Base-by-base conservation (phyloP, 1,140 invertebrate species). In the Tribolium madens region DNA sequence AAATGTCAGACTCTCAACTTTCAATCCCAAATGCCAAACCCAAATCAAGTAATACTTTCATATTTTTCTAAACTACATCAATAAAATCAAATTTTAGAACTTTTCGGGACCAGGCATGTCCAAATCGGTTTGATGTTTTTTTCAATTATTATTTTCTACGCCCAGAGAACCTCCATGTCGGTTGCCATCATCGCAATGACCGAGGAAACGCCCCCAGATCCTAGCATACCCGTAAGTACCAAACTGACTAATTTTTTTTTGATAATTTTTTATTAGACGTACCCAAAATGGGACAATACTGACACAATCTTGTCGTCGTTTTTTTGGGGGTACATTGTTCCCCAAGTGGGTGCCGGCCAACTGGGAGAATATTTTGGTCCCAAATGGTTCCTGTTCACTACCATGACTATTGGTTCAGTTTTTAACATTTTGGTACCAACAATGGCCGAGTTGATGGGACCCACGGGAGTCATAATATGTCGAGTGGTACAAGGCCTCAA, bases 181-280 rank as follows among this genome's bases (percentile, higher is more conserved):
- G 90, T 92, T 57, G 91, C 89, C 0, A 88, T 93, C 17, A 91
- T 92, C 0, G 91, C 91, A 7, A 93, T 93, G 92, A 79, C 89
- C 1, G 85, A 90, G 60, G 64, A 75, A n/a, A 60, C 80, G 7
- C 48, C 53, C 2, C 26, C 57, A 33, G 12, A 73, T 53, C 64
- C 80, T 2, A 77, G 52, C 57, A 74, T 81, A 70, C 75, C 77
- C 3, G 83, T 84, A 82, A 82, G 77, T 75, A 14, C 7, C 53
- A 2, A 4, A 9, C 5, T 5, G n/a, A 53, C n/a, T 42, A 17
- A 76, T 73, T 53, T 14, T 17, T 13, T 10, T 15, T 15, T 10
- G 21, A 46, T 12, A 13, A 21, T 33, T 79, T 33, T 42, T 42
- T n/a, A 26, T 42, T 33, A 84, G 83, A 78, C 72, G 1, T 84